Evolutionary conservation across 64 coral and sea anemone genomes (phyloP).

Genomic region (Dendronephthya gigantea): DNA sequence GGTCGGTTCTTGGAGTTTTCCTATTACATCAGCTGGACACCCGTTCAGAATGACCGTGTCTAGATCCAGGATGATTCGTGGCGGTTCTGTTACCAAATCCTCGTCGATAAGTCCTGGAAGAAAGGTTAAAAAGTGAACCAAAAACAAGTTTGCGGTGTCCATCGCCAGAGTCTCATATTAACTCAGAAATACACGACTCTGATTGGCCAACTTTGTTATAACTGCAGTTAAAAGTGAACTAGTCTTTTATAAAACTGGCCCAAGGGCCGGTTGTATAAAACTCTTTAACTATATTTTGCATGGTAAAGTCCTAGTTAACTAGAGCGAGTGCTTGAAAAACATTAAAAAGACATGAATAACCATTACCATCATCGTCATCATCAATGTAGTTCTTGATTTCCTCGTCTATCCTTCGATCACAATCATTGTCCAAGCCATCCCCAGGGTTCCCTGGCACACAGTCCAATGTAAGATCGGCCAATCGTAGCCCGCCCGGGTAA

Average conservation of each 20-base stretch:
- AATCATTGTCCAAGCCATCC: not conserved
- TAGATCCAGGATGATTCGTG: not conserved
- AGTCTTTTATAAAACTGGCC: too few relatives aligned
- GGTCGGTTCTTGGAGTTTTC: not conserved
- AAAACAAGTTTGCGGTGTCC: too few relatives aligned
- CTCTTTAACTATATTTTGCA: too few relatives aligned
- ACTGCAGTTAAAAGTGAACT: too few relatives aligned
- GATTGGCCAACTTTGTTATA: too few relatives aligned
- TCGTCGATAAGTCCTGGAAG: not conserved
- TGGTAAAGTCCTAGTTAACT: too few relatives aligned
- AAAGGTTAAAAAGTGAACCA: not conserved
- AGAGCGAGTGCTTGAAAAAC: too few relatives aligned
- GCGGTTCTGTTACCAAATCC: not conserved
- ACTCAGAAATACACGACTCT: too few relatives aligned
- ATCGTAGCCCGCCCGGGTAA: not conserved
- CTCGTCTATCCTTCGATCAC: constrained; percentile 10
- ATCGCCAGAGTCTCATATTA: too few relatives aligned
- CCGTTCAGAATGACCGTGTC: not conserved
- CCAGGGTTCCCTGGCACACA: not conserved
- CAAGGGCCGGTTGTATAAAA: too few relatives aligned
- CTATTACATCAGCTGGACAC: not conserved
- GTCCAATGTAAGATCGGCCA: not conserved
- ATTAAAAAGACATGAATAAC: not conserved
- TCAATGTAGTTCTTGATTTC: constrained; percentile 7
- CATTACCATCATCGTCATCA: not conserved